phyloP scores from a whole-genome alignment of 2,888 invertebrate genomes.

The Cordilura impudica region DNA sequence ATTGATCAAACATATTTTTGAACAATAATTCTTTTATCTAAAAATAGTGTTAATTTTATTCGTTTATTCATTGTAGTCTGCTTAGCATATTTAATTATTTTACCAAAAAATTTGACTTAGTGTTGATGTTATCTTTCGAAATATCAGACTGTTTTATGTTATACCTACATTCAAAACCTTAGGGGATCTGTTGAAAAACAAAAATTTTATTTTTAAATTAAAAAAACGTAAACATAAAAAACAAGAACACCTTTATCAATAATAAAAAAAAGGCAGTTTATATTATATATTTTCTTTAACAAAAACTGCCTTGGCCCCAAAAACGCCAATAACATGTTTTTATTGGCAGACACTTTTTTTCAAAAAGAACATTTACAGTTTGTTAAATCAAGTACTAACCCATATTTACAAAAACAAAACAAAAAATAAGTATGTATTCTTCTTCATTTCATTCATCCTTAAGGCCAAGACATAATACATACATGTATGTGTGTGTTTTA shows the following conservation, averaged over 20 bases:
- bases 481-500: neutral
- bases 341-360: slow-evolving; percentile 9
- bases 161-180: slow-evolving; percentile 28
- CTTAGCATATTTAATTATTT: no score
- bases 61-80: no score
- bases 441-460: slow-evolving; percentile 10
- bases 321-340: slow-evolving; percentile 43
- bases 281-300: neutral
- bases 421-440: neutral
- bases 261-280: slow-evolving; percentile 40
- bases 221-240: neutral
- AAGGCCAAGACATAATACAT: slow-evolving; percentile 7
- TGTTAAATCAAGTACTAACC: slow-evolving; percentile 57
- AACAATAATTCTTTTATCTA: no score
- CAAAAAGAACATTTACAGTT: slow-evolving; percentile 58
- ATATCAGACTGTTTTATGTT: slow-evolving; percentile 28
- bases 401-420: slow-evolving; percentile 44
- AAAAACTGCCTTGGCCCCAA: slow-evolving; percentile 15
- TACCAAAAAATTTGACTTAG: neutral
- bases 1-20: no score
- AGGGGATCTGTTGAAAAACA: slow-evolving; percentile 31
- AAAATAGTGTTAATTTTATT: no score
- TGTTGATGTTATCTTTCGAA: slow-evolving; percentile 11
- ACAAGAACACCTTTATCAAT: slow-evolving; percentile 17
- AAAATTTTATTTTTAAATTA: neutral